Base-by-base conservation (phyloP, 2,888 invertebrate species). In the Brachylomia viminalis region DNA sequence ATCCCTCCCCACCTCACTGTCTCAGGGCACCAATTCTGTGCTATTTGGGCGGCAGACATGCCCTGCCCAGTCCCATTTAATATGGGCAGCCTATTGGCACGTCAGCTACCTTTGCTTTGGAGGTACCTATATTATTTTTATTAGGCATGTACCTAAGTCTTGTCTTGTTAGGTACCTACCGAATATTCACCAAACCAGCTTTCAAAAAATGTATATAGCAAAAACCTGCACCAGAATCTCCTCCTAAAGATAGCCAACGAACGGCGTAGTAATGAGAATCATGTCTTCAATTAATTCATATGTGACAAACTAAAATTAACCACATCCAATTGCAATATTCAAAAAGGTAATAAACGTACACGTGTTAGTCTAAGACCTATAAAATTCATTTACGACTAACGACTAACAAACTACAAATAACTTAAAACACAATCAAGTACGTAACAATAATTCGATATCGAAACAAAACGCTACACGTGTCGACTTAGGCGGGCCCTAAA, bases 381-480 rank as follows among this genome's bases (percentile, higher is more conserved):
- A 74, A 65, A 52, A 5, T 54, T n/a, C 3, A n/a, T 65, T 54
- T 27, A 45, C 8, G 17, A 69, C 2, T 59, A 23, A 45, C 7
- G 20, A 69, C 2, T 59, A 56, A 56, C 23, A 17, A 42, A 30
- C 42, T 42, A 47, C 13, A 47, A 58, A 56, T 20, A 56, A 47
- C 15, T 33, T 58, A 52, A 59, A 52, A 59, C 45, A 61, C 68
- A 70, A 61, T 65, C 38, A 66, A 42, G 10, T 52, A 65, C 17
- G 8, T 17, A 59, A 72, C 20, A 59, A 59, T 33, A 54, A 70
- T 81, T 69, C 62, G 30, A 59, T 30, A 65, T 59, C 47, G 59
- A 70, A 78, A 85, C 71, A 76, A 84, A 79, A 59, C 71, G 27
- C 3, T 77, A 80, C 82, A 82, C 75, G 79, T 80, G 72, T 81